These are phyloP conservation scores for Leptarthrus brevirostris DNA, from an alignment of 2,888 invertebrate genomes.

Conservation along the genomic window DNA sequence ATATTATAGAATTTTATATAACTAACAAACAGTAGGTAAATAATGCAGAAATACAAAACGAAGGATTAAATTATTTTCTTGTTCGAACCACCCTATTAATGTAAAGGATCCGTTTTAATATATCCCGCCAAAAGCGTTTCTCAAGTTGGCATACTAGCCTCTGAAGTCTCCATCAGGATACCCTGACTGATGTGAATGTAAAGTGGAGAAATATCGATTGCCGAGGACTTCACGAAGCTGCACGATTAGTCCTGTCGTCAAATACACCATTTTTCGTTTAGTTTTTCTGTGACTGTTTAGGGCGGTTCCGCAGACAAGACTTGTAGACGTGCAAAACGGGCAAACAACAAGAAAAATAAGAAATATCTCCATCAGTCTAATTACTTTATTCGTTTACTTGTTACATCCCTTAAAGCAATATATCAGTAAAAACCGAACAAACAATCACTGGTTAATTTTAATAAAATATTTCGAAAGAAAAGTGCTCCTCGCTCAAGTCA, in stretches of 20 bases:
- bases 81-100: neutral
- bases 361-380: constrained; percentile 29
- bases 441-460: constrained; percentile 4
- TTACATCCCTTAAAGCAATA: constrained; percentile 33
- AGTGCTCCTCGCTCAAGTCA: neutral
- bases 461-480: neutral
- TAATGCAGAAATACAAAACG: too few species aligned
- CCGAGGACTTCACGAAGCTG: constrained; percentile 32
- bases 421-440: neutral
- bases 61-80: too few species aligned
- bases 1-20: too few species aligned
- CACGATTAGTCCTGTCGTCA: constrained; percentile 47
- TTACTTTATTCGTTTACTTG: constrained; percentile 30
- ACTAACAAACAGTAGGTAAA: too few species aligned
- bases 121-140: neutral
- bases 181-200: constrained; percentile 31
- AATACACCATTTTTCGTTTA: constrained; percentile 62
- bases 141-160: too few species aligned
- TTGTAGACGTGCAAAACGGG: constrained; percentile 54
- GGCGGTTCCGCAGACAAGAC: constrained; percentile 68
- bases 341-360: constrained; percentile 43
- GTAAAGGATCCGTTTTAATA: neutral
- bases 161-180: too few species aligned
- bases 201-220: constrained; percentile 47
- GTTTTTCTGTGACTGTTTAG: constrained; percentile 68